Evolutionary conservation across 2,113 vertebrate genomes (phyloP), one percentile per base, ranked within the genome.

Genomic region (Alligator mississippiensis): DNA sequence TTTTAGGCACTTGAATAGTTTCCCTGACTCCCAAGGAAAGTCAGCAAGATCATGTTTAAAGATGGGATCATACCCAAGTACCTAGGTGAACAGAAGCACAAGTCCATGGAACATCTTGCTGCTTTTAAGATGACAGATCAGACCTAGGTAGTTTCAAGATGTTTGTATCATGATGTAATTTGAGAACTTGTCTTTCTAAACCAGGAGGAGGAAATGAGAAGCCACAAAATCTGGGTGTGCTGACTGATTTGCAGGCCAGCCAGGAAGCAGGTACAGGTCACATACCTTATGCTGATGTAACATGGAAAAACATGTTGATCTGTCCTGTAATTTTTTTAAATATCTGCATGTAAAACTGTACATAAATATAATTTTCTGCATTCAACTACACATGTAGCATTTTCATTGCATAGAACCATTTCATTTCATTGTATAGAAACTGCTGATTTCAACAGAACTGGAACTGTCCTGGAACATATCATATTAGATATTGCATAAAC

Each of bases 41-140:
- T 86, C 57, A 58, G 80, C 16, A 84, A 62, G 57, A 74, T 59
- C 15, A 62, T 66, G 21, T 76, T n/a, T 63, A 83, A 11, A 82
- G 16, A 77, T 2, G 82, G 11, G 15, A 90, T 9, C 8, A 11
- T 47, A 88, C 22, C 85, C 2, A 54, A 84, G 2, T 59, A 84
- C 75, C n/a, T 72, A 84, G 47, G 80, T 86, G 90, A 61, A n/a
- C 58, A n/a, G 59, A 86, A 34, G 92, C 90, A 88, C 6, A 86
- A 88, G 10, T 58, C 58, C 81, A 79, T 5, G 72, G 14, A 38
- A 83, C 6, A 82, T 82, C 15, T 28, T 85, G 24, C 25, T 75
- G 85, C 47, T 47, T 47, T 47, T 82, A 89, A 90, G 16, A 1
- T 74, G 66, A 34, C 72, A 63, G 34, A 61, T 66, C 28, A 89